Conservation (phyloP, 2,113 vertebrate genomes). For the Bubo bubo region DNA sequence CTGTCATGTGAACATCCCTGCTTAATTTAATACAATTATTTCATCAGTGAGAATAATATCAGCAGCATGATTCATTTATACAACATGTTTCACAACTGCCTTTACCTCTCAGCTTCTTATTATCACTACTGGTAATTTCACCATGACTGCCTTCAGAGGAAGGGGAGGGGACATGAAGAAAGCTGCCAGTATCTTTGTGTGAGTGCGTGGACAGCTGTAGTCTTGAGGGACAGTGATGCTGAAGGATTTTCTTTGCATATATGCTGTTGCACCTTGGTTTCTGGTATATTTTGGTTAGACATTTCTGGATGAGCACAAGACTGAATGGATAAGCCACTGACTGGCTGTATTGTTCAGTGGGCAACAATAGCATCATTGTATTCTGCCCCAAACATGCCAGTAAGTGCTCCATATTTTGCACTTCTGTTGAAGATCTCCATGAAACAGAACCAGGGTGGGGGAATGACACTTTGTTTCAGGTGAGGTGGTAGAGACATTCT, state of each 20-base stretch:
- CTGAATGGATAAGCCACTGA: slow-evolving; percentile 22
- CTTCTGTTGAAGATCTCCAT: slow-evolving; percentile 51
- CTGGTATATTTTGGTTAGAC: not conserved
- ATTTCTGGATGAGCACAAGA: not conserved
- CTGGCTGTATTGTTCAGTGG: slow-evolving; percentile 26
- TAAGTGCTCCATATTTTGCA: slow-evolving; percentile 39
- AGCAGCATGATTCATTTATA: slow-evolving; percentile 77
- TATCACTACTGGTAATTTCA: slow-evolving; percentile 43
- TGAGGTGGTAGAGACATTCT: not conserved
- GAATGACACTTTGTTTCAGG: slow-evolving; percentile 28
- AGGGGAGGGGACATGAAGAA: not conserved
- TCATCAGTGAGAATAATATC: slow-evolving; percentile 79
- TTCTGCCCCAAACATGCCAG: slow-evolving; percentile 41
- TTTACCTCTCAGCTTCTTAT: slow-evolving; percentile 58
- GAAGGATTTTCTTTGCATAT: not conserved
- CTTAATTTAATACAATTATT: slow-evolving; percentile 84
- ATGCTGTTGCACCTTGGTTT: not conserved
- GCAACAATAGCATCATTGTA: slow-evolving; percentile 41
- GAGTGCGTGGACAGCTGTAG: not conserved
- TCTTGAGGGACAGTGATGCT: not conserved
- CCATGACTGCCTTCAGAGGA: not conserved
- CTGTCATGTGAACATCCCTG: slow-evolving; percentile 75
- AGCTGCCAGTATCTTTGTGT: not conserved
- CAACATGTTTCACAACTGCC: slow-evolving; percentile 63
- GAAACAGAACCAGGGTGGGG: not conserved